phyloP scores from a whole-genome alignment of 2,888 invertebrate genomes.

The Ormyrus thymus region DNA sequence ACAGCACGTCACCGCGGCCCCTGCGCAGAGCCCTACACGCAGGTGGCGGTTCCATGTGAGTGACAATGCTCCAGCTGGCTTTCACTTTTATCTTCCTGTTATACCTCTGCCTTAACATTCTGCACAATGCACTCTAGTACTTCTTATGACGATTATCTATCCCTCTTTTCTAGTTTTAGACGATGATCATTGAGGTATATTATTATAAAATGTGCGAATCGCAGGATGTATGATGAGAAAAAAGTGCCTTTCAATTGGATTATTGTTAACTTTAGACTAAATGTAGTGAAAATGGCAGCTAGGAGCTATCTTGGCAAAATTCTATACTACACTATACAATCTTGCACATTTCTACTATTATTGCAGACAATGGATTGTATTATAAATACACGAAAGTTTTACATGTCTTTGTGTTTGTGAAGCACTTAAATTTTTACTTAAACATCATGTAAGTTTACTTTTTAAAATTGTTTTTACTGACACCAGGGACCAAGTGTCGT shows the following conservation, averaged over 20 bases:
- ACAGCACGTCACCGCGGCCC: constrained; percentile 72
- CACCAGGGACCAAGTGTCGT: constrained; percentile 31
- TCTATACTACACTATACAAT: constrained; percentile 32
- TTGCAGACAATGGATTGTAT: constrained; percentile 14
- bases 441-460: constrained; percentile 40
- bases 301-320: constrained; percentile 48
- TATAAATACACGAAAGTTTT: constrained; percentile 30
- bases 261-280: neutral
- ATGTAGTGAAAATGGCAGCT: constrained; percentile 41
- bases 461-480: constrained; percentile 27
- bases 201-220: constrained; percentile 46
- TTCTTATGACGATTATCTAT: constrained; percentile 35
- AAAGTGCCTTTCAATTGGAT: constrained; percentile 41
- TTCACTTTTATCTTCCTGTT: constrained; percentile 67
- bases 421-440: constrained; percentile 38
- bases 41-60: constrained; percentile 74
- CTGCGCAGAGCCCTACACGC: constrained; percentile 71
- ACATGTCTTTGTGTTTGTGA: constrained; percentile 10
- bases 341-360: constrained; percentile 24
- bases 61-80: constrained; percentile 70
- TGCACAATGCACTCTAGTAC: constrained; percentile 64
- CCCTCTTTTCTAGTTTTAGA: constrained; percentile 52
- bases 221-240: constrained; percentile 35
- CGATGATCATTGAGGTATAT: constrained; percentile 35
- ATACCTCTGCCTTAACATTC: constrained; percentile 67